Evolutionary conservation across 2,888 invertebrate genomes (phyloP).

Genomic region (Hoplodrina blanda): DNA sequence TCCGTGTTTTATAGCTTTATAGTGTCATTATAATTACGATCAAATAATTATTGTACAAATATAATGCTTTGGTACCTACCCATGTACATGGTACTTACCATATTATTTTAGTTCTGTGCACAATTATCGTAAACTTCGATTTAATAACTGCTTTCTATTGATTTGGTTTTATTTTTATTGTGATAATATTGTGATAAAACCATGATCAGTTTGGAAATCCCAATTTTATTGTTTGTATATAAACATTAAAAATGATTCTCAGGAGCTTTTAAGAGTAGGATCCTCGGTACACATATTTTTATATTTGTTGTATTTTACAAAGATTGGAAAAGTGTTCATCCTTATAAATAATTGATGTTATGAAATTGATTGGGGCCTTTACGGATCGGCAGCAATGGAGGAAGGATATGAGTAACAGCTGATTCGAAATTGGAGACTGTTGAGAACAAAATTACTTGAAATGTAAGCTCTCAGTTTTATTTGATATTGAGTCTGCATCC

Average conservation of each 20-base stretch:
- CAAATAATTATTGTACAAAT: conserved; percentile 59
- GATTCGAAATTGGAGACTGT: conserved; percentile 68
- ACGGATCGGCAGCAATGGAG: conserved; percentile 59
- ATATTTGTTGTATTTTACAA: conserved; percentile 61
- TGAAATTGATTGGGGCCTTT: conserved; percentile 66
- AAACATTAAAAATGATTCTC: conserved; percentile 46
- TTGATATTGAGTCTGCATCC: conserved; percentile 60
- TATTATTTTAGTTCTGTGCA: conserved; percentile 50
- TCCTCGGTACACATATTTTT: conserved; percentile 61
- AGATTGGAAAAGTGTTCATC: conserved; percentile 53
- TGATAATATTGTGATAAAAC: conserved; percentile 68
- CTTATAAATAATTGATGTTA: conserved; percentile 60
- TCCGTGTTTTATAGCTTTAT: conserved; percentile 65
- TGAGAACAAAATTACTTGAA: conserved; percentile 60
- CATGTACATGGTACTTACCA: conserved; percentile 61
- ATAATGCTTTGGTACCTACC: conserved; percentile 56
- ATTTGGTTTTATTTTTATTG: conserved; percentile 64
- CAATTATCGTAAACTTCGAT: conserved; percentile 50
- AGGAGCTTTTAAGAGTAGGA: conserved; percentile 49
- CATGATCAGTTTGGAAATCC: conserved; percentile 47
- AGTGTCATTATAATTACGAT: conserved; percentile 55
- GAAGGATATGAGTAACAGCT: conserved; percentile 55
- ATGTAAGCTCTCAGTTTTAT: conserved; percentile 51
- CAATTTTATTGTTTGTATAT: conserved; percentile 50
- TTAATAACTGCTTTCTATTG: conserved; percentile 47